Conservation (phyloP, 2,113 vertebrate species). For the Turnix velox region DNA sequence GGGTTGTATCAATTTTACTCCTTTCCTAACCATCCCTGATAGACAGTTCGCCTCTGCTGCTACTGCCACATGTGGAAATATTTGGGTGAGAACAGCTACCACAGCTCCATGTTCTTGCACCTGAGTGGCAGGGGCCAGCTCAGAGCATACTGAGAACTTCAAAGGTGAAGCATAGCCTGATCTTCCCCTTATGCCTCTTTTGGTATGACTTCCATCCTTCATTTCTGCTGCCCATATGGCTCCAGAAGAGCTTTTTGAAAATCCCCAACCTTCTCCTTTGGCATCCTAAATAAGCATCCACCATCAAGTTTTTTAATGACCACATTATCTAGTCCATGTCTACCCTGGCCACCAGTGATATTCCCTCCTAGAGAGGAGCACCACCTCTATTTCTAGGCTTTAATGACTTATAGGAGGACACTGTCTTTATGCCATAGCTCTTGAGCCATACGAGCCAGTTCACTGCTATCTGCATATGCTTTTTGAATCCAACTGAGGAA, state of each 20-base stretch:
- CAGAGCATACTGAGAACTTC: rapidly evolving
- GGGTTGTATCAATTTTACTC: background rate
- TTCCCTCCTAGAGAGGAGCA: background rate
- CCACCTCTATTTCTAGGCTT: background rate
- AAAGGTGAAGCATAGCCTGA: background rate
- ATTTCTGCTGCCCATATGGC: background rate
- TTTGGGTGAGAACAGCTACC: background rate
- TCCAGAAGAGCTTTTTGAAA: background rate
- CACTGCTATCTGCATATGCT: background rate
- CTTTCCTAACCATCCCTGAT: background rate
- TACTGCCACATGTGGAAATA: background rate
- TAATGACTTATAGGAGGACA: background rate
- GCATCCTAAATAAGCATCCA: background rate
- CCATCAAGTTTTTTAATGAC: background rate
- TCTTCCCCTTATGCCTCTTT: background rate
- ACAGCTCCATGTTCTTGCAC: background rate
- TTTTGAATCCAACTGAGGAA: background rate
- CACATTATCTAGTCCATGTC: background rate
- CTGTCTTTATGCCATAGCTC: background rate
- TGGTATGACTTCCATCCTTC: background rate
- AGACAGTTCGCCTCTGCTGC: rapidly evolving
- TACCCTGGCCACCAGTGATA: background rate
- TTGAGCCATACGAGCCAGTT: background rate
- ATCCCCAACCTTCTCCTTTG: background rate
- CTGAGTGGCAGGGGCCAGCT: background rate